A percentile compares a stretch with the other conserved stretches of the same genome.
Conservation (phyloP, 2,888 invertebrate species). For the Brachycybe producta region DNA sequence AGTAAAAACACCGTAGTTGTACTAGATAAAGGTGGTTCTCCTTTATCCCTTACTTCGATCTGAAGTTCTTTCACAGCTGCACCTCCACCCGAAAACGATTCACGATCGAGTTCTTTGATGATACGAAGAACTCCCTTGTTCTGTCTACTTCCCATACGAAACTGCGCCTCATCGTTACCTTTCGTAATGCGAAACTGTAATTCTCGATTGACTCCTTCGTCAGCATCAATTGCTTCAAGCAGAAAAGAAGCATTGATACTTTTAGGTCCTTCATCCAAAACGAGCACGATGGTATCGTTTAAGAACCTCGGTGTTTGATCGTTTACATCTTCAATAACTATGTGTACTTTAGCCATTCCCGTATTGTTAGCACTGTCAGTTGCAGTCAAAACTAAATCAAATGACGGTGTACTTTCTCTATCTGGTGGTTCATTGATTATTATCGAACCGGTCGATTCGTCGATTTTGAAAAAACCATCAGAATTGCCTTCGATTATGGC, state of each 20-base stretch:
- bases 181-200: constrained; percentile 26
- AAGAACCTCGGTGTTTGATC: constrained; percentile 70
- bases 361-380: constrained; percentile 48
- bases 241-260: constrained; percentile 39
- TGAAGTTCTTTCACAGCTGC: constrained; percentile 9
- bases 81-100: constrained; percentile 20
- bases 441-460: constrained; percentile 44
- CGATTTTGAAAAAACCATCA: constrained; percentile 9
- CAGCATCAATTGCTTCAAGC: constrained; percentile 47
- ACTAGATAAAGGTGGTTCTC: constrained; percentile 56
- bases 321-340: constrained; percentile 67
- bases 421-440: constrained; percentile 54
- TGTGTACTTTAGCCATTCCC: constrained; percentile 45
- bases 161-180: constrained; percentile 26
- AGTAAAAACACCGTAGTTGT: constrained; percentile 44
- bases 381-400: constrained; percentile 56
- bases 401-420: constrained; percentile 59
- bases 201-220: constrained; percentile 25
- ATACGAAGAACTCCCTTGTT: constrained; percentile 22
- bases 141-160: constrained; percentile 21
- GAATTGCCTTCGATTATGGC: constrained; percentile 24
- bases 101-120: constrained; percentile 25
- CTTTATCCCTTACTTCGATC: constrained; percentile 48
- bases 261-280: constrained; percentile 21
- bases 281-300: constrained; percentile 45